Base-by-base conservation (phyloP, 2,113 vertebrate genomes). In the Chitala chitala region DNA sequence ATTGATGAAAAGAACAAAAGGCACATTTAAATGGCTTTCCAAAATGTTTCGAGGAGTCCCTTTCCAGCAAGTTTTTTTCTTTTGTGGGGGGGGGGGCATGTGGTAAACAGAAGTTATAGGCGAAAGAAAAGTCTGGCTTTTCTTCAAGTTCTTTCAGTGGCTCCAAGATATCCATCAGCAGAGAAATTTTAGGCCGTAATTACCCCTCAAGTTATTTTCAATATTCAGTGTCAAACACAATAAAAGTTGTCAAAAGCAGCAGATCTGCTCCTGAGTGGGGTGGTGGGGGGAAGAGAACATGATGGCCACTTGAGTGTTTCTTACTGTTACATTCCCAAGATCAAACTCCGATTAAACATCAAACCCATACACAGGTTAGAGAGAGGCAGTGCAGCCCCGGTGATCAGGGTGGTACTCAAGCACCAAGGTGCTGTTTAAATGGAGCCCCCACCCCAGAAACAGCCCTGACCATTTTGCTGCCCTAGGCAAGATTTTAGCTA, bases 1-100 rank as follows among this genome's bases (percentile, higher is more conserved):
- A 83, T 40, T 84, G 86, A 90, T 87, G 83, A 83, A 82, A 78
- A 89, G 79, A 84, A 83, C 78, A 83, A 87, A 89, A 79, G 51
- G 65, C 68, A 77, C 72, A 74, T 75, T 76, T 85, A 69, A 48
- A 75, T 74, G 64, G 55, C 76, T 89, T 87, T 81, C 79, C 75
- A 84, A 76, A 82, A 86, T 83, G 82, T 77, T 81, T 76, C 46
- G 40, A 38, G 65, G 68, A 26, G 29, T 70, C 66, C 55, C 53
- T 56, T 10, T 59, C 38, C 51, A 44, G 63, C 53, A 81, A 80
- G 77, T 69, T 36, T 71, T 44, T 76, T 56, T 78, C 82, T 79
- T 55, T 54, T 55, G 77, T n/a, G n/a, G n/a, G n/a, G n/a, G n/a
- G n/a, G n/a, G n/a, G 71, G 71, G 78, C 64, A 75, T 74, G 31